phyloP scores from a whole-genome alignment of 2,888 invertebrate genomes.

The Agrochola lota region DNA sequence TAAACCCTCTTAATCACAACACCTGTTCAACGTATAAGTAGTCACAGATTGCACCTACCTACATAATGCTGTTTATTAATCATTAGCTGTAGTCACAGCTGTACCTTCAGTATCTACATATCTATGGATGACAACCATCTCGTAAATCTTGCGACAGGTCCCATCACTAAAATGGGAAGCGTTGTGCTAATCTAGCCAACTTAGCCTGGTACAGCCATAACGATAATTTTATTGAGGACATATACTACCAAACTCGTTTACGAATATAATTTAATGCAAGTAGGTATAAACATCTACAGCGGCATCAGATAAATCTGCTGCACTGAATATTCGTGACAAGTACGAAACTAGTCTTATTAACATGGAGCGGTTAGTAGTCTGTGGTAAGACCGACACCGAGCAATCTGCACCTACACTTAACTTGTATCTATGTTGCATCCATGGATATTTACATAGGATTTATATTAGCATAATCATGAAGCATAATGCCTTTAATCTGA shows the following conservation, averaged over 20 bases:
- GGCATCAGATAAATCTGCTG: slow-evolving; percentile 64
- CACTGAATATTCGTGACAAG: slow-evolving; percentile 76
- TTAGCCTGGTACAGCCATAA: slow-evolving; percentile 3
- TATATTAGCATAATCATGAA: slow-evolving; percentile 20
- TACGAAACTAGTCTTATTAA: slow-evolving; percentile 73
- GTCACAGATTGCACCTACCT: slow-evolving; percentile 21
- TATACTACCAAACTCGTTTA: slow-evolving; percentile 14
- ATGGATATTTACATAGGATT: slow-evolving; percentile 17
- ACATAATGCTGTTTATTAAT: slow-evolving; percentile 33
- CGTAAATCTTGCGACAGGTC: slow-evolving; percentile 22
- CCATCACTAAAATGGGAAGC: not conserved
- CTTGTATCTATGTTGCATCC: slow-evolving; percentile 33
- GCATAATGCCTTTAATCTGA: slow-evolving; percentile 9
- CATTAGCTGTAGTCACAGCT: slow-evolving; percentile 17
- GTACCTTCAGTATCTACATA: not conserved
- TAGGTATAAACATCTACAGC: slow-evolving; percentile 1
- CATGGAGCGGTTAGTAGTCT: slow-evolving; percentile 66
- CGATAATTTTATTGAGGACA: slow-evolving; percentile 22
- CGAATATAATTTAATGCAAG: slow-evolving; percentile 11
- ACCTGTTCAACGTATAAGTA: slow-evolving; percentile 42
- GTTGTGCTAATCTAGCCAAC: slow-evolving; percentile 5
- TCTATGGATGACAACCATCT: slow-evolving; percentile 17
- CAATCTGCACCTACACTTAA: slow-evolving; percentile 43
- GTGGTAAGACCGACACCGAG: not conserved
- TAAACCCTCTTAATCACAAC: slow-evolving; percentile 7